Evolutionary conservation across 1,140 invertebrate species (phyloP), one percentile per base, ranked within the genome.

Genomic region (Ceratitis capitata): DNA sequence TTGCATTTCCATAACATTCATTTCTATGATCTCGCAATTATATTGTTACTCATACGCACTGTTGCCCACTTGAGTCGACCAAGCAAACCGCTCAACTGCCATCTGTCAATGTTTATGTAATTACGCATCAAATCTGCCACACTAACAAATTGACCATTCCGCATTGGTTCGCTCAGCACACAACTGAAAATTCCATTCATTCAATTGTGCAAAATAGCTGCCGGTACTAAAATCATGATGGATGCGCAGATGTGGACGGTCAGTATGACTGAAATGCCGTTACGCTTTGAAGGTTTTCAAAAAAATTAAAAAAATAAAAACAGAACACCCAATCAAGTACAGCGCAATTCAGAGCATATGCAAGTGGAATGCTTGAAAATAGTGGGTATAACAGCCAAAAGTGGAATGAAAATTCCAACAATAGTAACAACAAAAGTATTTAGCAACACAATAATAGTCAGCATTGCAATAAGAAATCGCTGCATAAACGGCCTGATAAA

Each of bases 51-150:
- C 69, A 78, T 78, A 45, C 69, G 69, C 69, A 78, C 69, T 9
- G 69, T 19, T 45, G 69, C 35, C 9, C 69, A 12, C 42, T 61
- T 26, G 23, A 2, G 0, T 23, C n/a, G 7, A 35, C 42, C 10
- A 14, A 42, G 16, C 32, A 14, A n/a, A 69, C 39, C n/a, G 14
- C 19, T 26, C n/a, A 0, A 42, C 42, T 78, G 39, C 35, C 35
- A 45, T 78, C 69, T 78, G 69, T 78, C 69, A 78, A 45, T 78
- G 69, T 78, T 78, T 78, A 78, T 47, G 69, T 42, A 78, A 47
- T 78, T 78, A 45, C n/a, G 42, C 42, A 0, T 42, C 69, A 78
- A 6, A 78, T 45, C 39, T n/a, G 69, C 69, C 35, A 26, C 23
- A 45, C 4, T n/a, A 45, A 78, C 69, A 78, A 78, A 78, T 78